Conservation (phyloP, 2,113 vertebrate species). For the Labrus mixtus region DNA sequence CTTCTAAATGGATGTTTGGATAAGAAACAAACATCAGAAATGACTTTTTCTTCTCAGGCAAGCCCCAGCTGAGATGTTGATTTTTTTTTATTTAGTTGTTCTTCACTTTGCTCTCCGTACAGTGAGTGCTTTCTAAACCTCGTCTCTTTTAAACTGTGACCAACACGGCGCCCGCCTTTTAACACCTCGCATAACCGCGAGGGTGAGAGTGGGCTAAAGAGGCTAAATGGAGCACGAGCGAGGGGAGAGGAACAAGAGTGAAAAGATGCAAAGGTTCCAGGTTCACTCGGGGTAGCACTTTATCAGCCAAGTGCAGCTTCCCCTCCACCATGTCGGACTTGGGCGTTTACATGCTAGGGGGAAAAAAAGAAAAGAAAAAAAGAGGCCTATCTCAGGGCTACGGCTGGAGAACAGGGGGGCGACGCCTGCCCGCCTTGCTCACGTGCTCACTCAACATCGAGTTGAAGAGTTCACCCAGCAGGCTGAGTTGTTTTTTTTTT, state of each 20-base stretch:
- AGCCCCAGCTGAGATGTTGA: background rate
- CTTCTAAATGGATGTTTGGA: constrained; percentile 11
- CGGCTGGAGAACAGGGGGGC: constrained; percentile 59
- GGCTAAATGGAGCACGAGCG: background rate
- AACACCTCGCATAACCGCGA: constrained; percentile 15
- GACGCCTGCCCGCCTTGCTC: constrained; percentile 21
- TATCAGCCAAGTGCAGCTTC: constrained; percentile 75
- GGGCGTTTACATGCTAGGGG: constrained; percentile 58
- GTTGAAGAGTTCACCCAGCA: constrained; percentile 80
- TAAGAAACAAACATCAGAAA: background rate
- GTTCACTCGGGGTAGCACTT: constrained; percentile 63
- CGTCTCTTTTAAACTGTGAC: constrained; percentile 39
- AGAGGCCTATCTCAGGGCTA: constrained; percentile 57
- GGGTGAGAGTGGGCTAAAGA: constrained; percentile 27
- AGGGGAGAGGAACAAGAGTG: constrained; percentile 23
- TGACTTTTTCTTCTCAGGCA: background rate
- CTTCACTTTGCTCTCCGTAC: background rate
- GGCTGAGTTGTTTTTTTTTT: constrained; percentile 40
- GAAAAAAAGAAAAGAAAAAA: background rate
- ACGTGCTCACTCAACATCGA: constrained; percentile 48
- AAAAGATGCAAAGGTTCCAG: constrained; percentile 45
- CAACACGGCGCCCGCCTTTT: constrained; percentile 21
- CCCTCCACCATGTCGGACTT: constrained; percentile 36
- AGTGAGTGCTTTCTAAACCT: constrained; percentile 11
- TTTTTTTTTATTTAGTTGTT: background rate